A percentile compares a stretch with the other conserved stretches of the same genome.
Evolutionary conservation across 2,113 vertebrate genomes (phyloP).

Genomic region (Protobothrops flavoviridis): DNA sequence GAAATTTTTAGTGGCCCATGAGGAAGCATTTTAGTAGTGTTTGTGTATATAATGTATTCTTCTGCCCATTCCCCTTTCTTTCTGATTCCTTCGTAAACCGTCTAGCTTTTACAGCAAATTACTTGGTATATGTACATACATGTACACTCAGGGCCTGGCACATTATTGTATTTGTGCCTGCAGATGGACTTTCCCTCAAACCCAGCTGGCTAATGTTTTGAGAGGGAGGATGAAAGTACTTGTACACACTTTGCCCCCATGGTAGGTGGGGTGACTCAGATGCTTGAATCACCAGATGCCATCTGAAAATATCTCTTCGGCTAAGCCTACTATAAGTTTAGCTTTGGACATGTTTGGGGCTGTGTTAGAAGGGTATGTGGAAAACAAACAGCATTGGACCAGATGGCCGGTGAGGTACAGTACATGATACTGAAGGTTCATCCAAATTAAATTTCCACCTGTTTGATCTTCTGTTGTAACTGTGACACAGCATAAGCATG

Average conservation of each 20-base stretch:
- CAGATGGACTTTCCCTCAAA: neutral
- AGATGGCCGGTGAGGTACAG: neutral
- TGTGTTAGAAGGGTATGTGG: neutral
- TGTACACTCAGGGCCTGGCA: neutral
- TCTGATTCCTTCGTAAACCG: neutral
- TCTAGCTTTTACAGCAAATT: neutral
- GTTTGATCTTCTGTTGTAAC: neutral
- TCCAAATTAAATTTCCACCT: neutral
- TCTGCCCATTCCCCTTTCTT: neutral
- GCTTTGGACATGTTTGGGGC: neutral
- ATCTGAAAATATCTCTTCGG: neutral
- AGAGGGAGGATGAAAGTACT: neutral
- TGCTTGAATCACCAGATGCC: neutral
- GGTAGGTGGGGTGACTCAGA: neutral
- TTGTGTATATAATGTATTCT: neutral
- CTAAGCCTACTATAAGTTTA: neutral
- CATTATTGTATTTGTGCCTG: neutral
- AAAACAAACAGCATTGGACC: neutral
- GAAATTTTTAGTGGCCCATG: neutral
- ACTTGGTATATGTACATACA: neutral
- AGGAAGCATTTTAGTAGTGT: neutral
- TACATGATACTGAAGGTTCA: neutral
- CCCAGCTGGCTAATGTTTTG: neutral
- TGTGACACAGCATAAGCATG: neutral
- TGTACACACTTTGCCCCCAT: neutral